Percentiles rank a stretch among this genome's conserved stretches.
These are phyloP conservation scores for Pocillopora grandis DNA, from an alignment of 92 coral and sea anemone genomes.

Conservation along the genomic window DNA sequence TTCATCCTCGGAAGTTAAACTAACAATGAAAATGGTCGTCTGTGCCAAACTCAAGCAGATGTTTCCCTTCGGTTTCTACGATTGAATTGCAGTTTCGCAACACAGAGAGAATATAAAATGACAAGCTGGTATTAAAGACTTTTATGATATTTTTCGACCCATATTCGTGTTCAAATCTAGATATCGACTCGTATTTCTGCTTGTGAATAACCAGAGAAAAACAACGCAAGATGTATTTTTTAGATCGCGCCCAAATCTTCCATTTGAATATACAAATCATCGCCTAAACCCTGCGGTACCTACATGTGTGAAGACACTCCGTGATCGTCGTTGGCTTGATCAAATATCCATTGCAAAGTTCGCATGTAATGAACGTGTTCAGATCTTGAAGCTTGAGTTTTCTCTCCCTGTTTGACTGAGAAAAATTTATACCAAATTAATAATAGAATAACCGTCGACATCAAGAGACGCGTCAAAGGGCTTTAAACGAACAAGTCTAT, in stretches of 20 bases:
- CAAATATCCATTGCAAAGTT: slow-evolving; percentile 92
- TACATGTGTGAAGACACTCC: slow-evolving; percentile 99
- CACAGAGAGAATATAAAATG: too few species aligned
- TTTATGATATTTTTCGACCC: too few species aligned
- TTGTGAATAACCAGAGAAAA: too few species aligned
- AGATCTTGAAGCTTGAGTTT: slow-evolving; percentile 87
- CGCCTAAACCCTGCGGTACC: slow-evolving; percentile 41
- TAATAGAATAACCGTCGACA: slow-evolving; percentile 40
- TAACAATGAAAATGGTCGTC: too few species aligned
- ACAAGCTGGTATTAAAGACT: too few species aligned
- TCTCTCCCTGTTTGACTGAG: slow-evolving; percentile 91
- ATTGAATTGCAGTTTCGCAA: too few species aligned
- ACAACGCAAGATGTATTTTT: too few species aligned
- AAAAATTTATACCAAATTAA: slow-evolving; percentile 46
- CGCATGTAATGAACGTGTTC: slow-evolving; percentile 87
- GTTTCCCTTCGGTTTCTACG: too few species aligned
- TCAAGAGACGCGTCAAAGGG: slow-evolving; percentile 16
- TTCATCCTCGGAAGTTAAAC: too few species aligned
- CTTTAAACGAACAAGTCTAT: background rate
- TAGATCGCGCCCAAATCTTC: slow-evolving; percentile 8
- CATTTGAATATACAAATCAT: slow-evolving; percentile 12
- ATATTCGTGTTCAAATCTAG: too few species aligned
- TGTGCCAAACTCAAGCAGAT: too few species aligned
- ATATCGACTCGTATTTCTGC: too few species aligned
- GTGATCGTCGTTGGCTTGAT: slow-evolving; percentile 96